phyloP scores from a whole-genome alignment of 2,113 vertebrate species.

The Hirundichthys speculiger region DNA sequence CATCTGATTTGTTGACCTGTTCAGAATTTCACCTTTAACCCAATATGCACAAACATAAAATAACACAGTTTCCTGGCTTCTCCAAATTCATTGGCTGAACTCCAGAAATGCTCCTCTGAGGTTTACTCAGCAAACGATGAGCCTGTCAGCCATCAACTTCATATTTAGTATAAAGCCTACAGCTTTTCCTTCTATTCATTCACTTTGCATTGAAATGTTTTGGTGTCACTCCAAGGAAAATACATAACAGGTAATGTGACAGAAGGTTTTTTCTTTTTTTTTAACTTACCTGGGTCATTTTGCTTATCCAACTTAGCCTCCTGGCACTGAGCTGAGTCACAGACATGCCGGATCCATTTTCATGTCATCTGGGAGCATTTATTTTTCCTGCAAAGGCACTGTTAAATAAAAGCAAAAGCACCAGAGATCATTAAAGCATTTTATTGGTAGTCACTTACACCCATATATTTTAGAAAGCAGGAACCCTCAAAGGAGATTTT shows the following conservation, averaged over 20 bases:
- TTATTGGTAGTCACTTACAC: slow-evolving; percentile 18
- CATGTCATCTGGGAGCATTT: slow-evolving; percentile 25
- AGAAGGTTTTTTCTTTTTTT: not conserved
- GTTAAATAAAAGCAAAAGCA: slow-evolving; percentile 50
- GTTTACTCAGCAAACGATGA: slow-evolving; percentile 55
- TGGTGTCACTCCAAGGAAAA: slow-evolving; percentile 16
- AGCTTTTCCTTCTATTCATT: slow-evolving; percentile 28
- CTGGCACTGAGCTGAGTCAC: slow-evolving; percentile 37
- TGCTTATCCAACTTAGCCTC: slow-evolving; percentile 34
- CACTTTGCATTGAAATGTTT: slow-evolving; percentile 48
- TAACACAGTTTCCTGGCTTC: slow-evolving; percentile 20
- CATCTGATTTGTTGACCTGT: not conserved
- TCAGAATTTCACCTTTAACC: no score
- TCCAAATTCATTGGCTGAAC: slow-evolving; percentile 24
- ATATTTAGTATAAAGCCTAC: slow-evolving; percentile 34
- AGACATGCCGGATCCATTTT: slow-evolving; percentile 32
- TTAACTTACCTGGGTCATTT: slow-evolving; percentile 37
- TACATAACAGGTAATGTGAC: slow-evolving; percentile 27
- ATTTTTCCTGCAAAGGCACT: slow-evolving; percentile 50
- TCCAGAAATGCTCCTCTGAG: slow-evolving; percentile 29
- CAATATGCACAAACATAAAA: not conserved
- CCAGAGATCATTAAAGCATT: slow-evolving; percentile 7
- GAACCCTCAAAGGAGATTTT: slow-evolving; percentile 1
- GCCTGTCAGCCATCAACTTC: slow-evolving; percentile 55
- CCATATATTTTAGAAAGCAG: slow-evolving; percentile 32